Conservation (phyloP, 2,797 vertebrate species). For the Myripristis jacobus region DNA sequence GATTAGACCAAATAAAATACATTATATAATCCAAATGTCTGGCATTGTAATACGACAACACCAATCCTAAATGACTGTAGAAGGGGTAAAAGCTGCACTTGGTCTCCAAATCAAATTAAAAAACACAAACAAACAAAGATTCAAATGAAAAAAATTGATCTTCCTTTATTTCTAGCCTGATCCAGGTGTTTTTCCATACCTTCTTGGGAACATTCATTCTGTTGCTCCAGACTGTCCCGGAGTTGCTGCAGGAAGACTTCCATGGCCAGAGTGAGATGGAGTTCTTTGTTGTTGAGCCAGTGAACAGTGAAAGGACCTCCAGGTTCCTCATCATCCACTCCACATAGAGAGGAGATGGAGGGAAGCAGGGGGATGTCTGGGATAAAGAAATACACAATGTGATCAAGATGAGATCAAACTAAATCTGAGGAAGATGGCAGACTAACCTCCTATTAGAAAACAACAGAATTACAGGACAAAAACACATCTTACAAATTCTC, state of each 20-base stretch:
- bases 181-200: constrained; percentile 69
- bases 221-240: constrained; percentile 88
- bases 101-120: no score
- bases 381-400: constrained; percentile 9
- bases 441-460: not conserved
- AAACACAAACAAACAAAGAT: not conserved
- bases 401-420: not conserved
- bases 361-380: constrained; percentile 97
- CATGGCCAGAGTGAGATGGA: constrained; percentile 96
- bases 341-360: constrained; percentile 93
- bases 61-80: no score
- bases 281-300: constrained; percentile 98
- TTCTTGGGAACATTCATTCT: constrained; percentile 84
- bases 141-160: not conserved
- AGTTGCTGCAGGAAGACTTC: constrained; percentile 97
- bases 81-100: no score
- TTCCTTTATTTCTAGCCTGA: not conserved
- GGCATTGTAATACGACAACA: no score
- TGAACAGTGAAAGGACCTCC: constrained; percentile 96
- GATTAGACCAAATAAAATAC: no score
- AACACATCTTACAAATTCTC: constrained; percentile 22
- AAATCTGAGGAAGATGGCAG: not conserved
- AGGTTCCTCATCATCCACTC: constrained; percentile 89
- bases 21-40: no score
- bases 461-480: not conserved